Conservation (phyloP, 2,113 vertebrate genomes). For the Ondatra zibethicus region DNA sequence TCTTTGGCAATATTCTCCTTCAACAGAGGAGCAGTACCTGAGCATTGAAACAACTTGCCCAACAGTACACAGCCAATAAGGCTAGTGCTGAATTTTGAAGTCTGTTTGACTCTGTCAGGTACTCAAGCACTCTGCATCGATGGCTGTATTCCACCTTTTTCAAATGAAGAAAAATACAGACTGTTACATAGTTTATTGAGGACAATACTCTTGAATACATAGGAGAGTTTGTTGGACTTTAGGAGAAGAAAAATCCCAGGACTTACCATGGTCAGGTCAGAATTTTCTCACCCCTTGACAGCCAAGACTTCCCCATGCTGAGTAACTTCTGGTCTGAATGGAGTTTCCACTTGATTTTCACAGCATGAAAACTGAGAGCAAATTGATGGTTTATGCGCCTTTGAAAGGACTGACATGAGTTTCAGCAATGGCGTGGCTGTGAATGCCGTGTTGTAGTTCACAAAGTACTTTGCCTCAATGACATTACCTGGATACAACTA, state of each 20-base stretch:
- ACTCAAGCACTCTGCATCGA: neutral
- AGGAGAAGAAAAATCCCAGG: neutral
- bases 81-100: neutral
- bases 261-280: neutral
- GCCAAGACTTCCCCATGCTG: neutral
- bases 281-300: neutral
- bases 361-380: neutral
- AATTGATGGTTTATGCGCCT: neutral
- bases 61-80: neutral
- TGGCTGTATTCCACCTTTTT: neutral
- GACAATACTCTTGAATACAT: neutral
- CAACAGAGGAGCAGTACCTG: neutral
- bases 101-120: neutral
- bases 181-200: neutral
- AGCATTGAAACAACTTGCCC: neutral
- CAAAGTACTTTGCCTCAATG: neutral
- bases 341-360: neutral
- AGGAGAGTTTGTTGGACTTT: too few species aligned
- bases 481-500: neutral
- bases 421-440: neutral
- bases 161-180: neutral
- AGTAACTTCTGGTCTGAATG: neutral
- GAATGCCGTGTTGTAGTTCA: neutral
- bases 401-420: neutral
- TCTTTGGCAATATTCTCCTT: neutral